phyloP scores from a whole-genome alignment of 2,888 invertebrate genomes.

The Julus scanicus region DNA sequence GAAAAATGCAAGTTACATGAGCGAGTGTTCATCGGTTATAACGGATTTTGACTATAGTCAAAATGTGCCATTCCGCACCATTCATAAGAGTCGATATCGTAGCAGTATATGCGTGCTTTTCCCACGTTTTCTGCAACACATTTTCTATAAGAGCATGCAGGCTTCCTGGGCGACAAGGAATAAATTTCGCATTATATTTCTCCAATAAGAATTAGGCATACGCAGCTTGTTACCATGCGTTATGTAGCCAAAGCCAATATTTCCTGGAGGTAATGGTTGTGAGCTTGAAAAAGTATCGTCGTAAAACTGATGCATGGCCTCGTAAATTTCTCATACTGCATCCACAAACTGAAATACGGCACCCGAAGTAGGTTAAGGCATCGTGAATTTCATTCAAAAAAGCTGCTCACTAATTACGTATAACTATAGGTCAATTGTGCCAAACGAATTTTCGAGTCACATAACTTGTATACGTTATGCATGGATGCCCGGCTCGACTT shows the following conservation, averaged over 20 bases:
- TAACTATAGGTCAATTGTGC: neutral
- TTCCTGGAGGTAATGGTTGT: neutral
- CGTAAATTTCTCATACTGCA: neutral
- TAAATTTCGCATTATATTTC: constrained; percentile 34
- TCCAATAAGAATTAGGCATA: constrained; percentile 25
- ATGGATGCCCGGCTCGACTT: neutral
- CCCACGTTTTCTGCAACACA: neutral
- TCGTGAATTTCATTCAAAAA: neutral
- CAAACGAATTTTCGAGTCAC: neutral
- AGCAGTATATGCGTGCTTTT: neutral
- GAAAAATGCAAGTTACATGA: neutral
- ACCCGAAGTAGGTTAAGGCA: neutral
- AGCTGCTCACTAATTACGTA: neutral
- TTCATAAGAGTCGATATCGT: neutral
- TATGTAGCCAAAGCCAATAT: neutral
- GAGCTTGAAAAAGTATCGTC: neutral
- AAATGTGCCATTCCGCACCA: neutral
- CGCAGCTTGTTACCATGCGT: neutral
- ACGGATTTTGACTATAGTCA: neutral
- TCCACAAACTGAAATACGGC: neutral
- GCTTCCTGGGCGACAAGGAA: constrained; percentile 6
- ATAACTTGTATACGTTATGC: neutral
- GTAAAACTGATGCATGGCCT: constrained; percentile 3
- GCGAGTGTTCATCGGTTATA: neutral
- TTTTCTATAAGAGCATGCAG: neutral